Conservation (phyloP, 2,797 vertebrate genomes). For the Mico argentatus region DNA sequence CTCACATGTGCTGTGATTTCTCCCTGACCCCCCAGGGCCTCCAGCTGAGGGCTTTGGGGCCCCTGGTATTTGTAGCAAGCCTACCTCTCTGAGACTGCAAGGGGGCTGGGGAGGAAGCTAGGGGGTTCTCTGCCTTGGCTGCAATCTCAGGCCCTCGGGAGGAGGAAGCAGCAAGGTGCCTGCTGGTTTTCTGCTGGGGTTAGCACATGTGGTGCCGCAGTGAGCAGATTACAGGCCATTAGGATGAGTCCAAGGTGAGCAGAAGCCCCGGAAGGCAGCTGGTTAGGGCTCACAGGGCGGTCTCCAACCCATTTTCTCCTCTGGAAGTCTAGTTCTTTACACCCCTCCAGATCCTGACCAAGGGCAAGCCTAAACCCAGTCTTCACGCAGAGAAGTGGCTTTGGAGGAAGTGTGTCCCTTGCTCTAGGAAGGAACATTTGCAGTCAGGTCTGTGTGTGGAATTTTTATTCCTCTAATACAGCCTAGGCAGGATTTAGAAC, state of each 20-base stretch:
- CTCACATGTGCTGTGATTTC: not conserved
- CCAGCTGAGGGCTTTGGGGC: not conserved
- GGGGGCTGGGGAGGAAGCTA: not conserved
- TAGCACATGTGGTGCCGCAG: rapidly evolving
- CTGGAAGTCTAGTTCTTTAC: not conserved
- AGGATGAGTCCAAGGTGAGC: not conserved
- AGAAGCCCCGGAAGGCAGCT: not conserved
- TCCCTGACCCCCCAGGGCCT: not conserved
- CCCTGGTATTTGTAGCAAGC: not conserved
- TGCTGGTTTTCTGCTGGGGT: not conserved
- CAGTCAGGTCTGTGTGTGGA: constrained; percentile 73
- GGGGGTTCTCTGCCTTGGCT: not conserved
- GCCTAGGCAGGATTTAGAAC: constrained; percentile 85
- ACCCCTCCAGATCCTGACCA: not conserved
- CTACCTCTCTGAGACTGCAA: not conserved
- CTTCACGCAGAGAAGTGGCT: not conserved
- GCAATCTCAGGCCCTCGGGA: not conserved
- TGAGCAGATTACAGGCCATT: not conserved
- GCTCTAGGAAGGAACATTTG: constrained; percentile 67
- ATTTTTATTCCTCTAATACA: constrained; percentile 81
- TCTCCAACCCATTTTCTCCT: not conserved
- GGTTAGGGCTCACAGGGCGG: not conserved
- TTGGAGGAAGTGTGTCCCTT: constrained; percentile 42
- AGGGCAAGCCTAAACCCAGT: not conserved
- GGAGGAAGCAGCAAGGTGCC: rapidly evolving